These are phyloP conservation scores for Halcyon senegalensis DNA, from an alignment of 2,113 vertebrate species.

Conservation along the genomic window DNA sequence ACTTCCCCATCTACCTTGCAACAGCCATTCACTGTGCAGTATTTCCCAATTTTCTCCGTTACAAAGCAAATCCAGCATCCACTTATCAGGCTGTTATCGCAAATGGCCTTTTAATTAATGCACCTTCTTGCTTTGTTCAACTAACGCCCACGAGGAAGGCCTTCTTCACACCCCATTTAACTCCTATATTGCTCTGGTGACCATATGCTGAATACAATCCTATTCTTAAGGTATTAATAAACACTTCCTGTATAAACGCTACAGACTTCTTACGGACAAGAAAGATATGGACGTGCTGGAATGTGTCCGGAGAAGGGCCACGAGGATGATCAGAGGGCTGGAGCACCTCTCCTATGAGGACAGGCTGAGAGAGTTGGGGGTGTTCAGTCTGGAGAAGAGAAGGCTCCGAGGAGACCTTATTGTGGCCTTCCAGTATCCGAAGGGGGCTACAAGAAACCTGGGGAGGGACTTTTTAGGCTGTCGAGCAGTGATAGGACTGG, in stretches of 20 bases:
- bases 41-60: background rate
- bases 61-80: background rate
- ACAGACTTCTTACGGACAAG: background rate
- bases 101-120: conserved; percentile 1
- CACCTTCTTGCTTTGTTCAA: background rate
- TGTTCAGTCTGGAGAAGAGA: too few species aligned
- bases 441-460: too few species aligned
- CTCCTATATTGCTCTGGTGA: background rate
- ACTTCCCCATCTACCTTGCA: background rate
- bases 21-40: background rate
- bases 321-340: too few species aligned
- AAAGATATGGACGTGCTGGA: too few species aligned
- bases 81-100: background rate
- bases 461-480: too few species aligned
- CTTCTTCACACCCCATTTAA: background rate
- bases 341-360: too few species aligned
- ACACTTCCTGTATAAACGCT: background rate
- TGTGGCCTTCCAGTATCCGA: too few species aligned
- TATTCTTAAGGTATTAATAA: background rate
- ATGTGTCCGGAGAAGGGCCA: too few species aligned
- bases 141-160: background rate
- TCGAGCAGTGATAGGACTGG: too few species aligned
- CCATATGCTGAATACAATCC: background rate
- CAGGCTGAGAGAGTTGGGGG: too few species aligned
- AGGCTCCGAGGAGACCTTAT: too few species aligned